Percentiles rank a stretch among this genome's conserved stretches.
These are phyloP conservation scores for Chamaetylas fuelleborni DNA, from an alignment of 2,113 vertebrate genomes.

Conservation along the genomic window DNA sequence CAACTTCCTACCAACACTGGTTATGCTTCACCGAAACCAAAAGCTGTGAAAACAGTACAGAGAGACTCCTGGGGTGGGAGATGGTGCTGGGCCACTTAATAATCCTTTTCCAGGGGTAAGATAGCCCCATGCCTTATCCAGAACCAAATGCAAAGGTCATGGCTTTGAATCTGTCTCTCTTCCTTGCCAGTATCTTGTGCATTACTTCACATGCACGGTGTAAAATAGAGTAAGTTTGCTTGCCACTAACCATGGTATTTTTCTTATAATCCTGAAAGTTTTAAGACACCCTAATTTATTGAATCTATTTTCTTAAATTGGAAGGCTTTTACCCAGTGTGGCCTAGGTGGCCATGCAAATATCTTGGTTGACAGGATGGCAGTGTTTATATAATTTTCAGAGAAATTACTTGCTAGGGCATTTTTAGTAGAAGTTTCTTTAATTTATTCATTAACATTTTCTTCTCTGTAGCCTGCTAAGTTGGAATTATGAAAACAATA, in stretches of 20 bases:
- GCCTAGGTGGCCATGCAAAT: not conserved
- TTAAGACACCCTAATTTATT: not conserved
- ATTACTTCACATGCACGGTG: rapidly evolving
- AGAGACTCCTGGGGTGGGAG: not conserved
- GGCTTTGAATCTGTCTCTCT: not conserved
- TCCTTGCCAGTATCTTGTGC: not conserved
- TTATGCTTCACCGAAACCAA: not conserved
- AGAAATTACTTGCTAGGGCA: not conserved
- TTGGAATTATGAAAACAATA: constrained; percentile 45
- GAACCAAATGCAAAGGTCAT: not conserved
- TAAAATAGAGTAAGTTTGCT: not conserved
- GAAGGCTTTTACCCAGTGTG: not conserved
- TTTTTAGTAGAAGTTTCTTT: not conserved
- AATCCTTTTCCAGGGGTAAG: not conserved
- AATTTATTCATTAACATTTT: constrained; percentile 34
- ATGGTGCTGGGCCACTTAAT: not conserved
- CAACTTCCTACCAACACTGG: not conserved
- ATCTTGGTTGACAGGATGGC: not conserved
- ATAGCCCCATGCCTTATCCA: not conserved
- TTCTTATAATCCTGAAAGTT: not conserved
- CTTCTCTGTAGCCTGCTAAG: constrained; percentile 38
- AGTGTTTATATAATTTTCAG: not conserved
- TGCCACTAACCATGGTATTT: rapidly evolving
- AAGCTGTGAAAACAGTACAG: not conserved
- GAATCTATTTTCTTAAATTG: not conserved